A percentile compares a stretch with the other conserved stretches of the same genome.
Conservation (phyloP, 2,888 invertebrate species). For the Dione vanillae region DNA sequence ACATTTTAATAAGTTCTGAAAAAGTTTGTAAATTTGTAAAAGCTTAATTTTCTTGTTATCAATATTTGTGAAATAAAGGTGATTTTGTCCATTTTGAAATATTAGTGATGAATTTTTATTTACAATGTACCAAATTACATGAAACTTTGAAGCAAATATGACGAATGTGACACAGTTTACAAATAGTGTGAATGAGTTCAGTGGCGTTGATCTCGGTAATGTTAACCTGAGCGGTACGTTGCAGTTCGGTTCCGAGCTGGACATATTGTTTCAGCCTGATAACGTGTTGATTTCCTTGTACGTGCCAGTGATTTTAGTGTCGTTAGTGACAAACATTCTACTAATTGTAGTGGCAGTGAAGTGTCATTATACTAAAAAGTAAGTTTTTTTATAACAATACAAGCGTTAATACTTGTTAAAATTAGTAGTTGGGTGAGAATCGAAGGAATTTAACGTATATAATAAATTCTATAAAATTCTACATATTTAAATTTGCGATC, state of each 20-base stretch:
- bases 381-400: constrained; percentile 57
- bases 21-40: background rate
- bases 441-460: too few species aligned
- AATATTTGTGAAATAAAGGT: too few species aligned
- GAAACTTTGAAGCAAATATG: constrained; percentile 3
- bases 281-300: constrained; percentile 85
- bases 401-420: too few species aligned
- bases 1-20: background rate
- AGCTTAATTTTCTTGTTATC: background rate
- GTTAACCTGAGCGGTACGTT: constrained; percentile 56
- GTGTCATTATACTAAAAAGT: constrained; percentile 88
- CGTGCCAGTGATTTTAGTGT: constrained; percentile 85
- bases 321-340: constrained; percentile 86
- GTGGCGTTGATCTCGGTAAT: constrained; percentile 41
- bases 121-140: background rate
- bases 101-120: background rate
- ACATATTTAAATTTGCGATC: too few species aligned
- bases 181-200: constrained; percentile 16
- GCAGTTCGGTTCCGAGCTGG: constrained; percentile 64
- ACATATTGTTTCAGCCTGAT: constrained; percentile 75
- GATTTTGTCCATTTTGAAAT: background rate
- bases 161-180: constrained; percentile 25
- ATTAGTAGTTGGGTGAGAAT: too few species aligned
- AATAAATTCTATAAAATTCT: too few species aligned
- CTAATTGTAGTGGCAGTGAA: constrained; percentile 88